Percentiles rank a stretch among this genome's conserved stretches.
Evolutionary conservation across 1,140 invertebrate species (phyloP).

Genomic region (Bradynema listronoti): DNA sequence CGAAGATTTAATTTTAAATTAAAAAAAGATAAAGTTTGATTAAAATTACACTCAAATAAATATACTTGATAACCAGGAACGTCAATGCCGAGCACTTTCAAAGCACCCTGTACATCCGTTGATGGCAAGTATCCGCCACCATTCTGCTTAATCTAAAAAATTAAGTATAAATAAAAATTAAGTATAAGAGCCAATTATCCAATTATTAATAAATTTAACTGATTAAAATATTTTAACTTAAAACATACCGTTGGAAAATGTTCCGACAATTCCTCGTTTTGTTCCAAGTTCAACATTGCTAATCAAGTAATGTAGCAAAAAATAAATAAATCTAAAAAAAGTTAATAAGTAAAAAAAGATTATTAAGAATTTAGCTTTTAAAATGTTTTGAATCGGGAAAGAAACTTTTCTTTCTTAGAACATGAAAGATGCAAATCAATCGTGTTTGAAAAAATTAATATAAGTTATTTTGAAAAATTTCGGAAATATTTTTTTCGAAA

Average conservation of each 20-base stretch:
- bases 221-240: neutral
- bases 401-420: too few species aligned
- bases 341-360: too few species aligned
- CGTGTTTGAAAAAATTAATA: too few species aligned
- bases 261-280: conserved; percentile 34
- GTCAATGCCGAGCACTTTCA: conserved; percentile 51
- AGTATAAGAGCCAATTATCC: neutral
- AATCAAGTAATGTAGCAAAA: neutral
- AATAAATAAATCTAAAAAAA: neutral
- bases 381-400: too few species aligned
- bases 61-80: conserved; percentile 52
- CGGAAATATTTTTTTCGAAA: too few species aligned
- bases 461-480: too few species aligned
- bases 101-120: conserved; percentile 41
- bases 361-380: too few species aligned
- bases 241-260: conserved; percentile 37
- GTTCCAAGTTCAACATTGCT: conserved; percentile 27
- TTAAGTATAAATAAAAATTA: conserved; percentile 3
- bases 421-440: too few species aligned
- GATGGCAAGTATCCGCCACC: conserved; percentile 26
- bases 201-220: neutral
- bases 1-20: neutral
- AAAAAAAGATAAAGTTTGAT: too few species aligned
- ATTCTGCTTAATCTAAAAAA: conserved; percentile 29
- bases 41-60: too few species aligned